phyloP scores from a whole-genome alignment of 1,140 invertebrate species.

The Microplitis demolitor region DNA sequence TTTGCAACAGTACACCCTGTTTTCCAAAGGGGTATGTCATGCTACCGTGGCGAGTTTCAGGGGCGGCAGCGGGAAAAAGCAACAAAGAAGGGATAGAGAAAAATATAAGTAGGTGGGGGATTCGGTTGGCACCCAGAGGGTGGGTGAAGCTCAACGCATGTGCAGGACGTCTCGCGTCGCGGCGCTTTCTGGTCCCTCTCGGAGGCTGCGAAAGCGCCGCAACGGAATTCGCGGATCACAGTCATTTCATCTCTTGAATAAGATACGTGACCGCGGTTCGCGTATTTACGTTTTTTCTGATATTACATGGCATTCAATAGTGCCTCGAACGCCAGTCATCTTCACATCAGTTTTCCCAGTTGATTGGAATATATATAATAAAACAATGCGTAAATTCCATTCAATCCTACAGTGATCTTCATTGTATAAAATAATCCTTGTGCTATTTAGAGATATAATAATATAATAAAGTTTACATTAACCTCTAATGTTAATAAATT shows the following conservation, averaged over 20 bases:
- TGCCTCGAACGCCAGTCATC: neutral
- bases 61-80: slow-evolving; percentile 15
- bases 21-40: slow-evolving; percentile 24
- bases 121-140: slow-evolving; percentile 32
- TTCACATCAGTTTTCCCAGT: neutral
- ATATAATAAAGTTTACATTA: neutral
- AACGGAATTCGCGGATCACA: slow-evolving; percentile 59
- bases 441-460: neutral
- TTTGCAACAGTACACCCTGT: slow-evolving; percentile 37
- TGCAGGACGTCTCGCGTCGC: slow-evolving; percentile 61
- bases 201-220: slow-evolving; percentile 58
- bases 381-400: neutral
- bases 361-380: neutral
- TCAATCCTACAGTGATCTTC: neutral
- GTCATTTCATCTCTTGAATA: slow-evolving; percentile 57
- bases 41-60: slow-evolving; percentile 16
- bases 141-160: slow-evolving; percentile 57
- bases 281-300: neutral
- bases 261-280: slow-evolving; percentile 42
- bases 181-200: slow-evolving; percentile 52
- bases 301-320: neutral
- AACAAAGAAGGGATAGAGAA: slow-evolving; percentile 29
- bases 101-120: slow-evolving; percentile 29
- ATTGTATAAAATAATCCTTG: neutral
- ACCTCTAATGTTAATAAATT: neutral